Percentiles rank a stretch among this genome's conserved stretches.
Conservation (phyloP, 2,113 vertebrate species). For the Lepus timidus region DNA sequence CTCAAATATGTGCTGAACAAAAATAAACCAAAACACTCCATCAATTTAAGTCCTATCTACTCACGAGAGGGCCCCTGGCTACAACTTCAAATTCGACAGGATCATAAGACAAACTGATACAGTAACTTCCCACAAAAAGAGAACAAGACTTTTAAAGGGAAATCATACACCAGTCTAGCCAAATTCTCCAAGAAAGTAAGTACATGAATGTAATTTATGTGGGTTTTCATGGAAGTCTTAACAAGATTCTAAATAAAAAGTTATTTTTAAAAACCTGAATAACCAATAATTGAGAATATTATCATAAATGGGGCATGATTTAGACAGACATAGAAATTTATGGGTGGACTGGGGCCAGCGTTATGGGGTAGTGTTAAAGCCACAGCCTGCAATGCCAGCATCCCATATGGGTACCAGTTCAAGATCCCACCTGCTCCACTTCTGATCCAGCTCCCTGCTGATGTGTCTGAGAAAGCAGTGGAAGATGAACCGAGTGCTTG, state of each 20-base stretch:
- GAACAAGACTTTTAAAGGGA: background rate
- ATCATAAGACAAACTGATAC: background rate
- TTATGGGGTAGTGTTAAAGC: too few relatives aligned
- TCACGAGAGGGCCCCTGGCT: background rate
- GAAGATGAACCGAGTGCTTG: too few relatives aligned
- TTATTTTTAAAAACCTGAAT: background rate
- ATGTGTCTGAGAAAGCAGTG: too few relatives aligned
- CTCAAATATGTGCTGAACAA: constrained; percentile 32
- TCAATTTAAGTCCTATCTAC: constrained; percentile 14
- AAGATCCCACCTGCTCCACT: too few relatives aligned
- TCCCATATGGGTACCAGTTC: too few relatives aligned
- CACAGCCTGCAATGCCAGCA: too few relatives aligned
- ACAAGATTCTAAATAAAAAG: constrained; percentile 25
- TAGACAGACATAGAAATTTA: constrained; percentile 15
- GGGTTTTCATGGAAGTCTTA: constrained; percentile 5
- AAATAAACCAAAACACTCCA: constrained; percentile 29
- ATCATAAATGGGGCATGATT: background rate
- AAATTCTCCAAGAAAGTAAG: background rate
- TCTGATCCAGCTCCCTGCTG: too few relatives aligned
- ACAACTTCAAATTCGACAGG: background rate
- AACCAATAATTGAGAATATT: constrained; percentile 27
- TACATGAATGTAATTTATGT: background rate
- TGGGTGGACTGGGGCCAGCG: too few relatives aligned
- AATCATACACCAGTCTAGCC: background rate
- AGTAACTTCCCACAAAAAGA: constrained; percentile 26